Evolutionary conservation across 1,140 invertebrate species (phyloP).

Genomic region (Drosophila sturtevanti): DNA sequence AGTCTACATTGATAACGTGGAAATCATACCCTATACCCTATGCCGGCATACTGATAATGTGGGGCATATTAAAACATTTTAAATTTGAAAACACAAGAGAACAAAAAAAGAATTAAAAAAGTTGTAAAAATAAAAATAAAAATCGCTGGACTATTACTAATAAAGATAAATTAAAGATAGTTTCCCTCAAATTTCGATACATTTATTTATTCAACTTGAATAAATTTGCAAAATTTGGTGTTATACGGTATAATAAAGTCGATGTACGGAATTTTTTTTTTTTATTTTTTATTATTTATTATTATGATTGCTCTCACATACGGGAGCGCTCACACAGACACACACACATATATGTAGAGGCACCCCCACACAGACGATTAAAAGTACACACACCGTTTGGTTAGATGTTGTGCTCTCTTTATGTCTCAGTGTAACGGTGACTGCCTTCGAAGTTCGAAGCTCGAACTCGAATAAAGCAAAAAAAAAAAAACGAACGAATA

Average conservation of each 20-base stretch:
- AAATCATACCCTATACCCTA: slow-evolving; percentile 1
- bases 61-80: background rate
- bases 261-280: slow-evolving; percentile 35
- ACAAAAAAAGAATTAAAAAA: too few species aligned
- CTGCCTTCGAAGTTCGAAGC: slow-evolving; percentile 73
- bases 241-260: background rate
- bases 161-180: too few species aligned
- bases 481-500: slow-evolving; percentile 15
- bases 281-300: slow-evolving; percentile 78
- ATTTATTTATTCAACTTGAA: too few species aligned
- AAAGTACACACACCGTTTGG: slow-evolving; percentile 8
- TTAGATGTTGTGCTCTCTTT: slow-evolving; percentile 45
- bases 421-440: slow-evolving; percentile 63
- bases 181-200: too few species aligned
- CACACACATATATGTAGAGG: background rate
- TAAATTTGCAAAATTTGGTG: too few species aligned
- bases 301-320: slow-evolving; percentile 55
- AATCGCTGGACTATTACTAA: too few species aligned
- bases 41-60: background rate
- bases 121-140: too few species aligned
- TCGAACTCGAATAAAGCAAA: slow-evolving; percentile 30
- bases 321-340: background rate
- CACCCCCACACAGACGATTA: slow-evolving; percentile 3
- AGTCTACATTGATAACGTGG: slow-evolving; percentile 12
- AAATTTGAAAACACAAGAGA: background rate